Conservation (phyloP, 2,113 vertebrate species). For the Dromaius novaehollandiae region DNA sequence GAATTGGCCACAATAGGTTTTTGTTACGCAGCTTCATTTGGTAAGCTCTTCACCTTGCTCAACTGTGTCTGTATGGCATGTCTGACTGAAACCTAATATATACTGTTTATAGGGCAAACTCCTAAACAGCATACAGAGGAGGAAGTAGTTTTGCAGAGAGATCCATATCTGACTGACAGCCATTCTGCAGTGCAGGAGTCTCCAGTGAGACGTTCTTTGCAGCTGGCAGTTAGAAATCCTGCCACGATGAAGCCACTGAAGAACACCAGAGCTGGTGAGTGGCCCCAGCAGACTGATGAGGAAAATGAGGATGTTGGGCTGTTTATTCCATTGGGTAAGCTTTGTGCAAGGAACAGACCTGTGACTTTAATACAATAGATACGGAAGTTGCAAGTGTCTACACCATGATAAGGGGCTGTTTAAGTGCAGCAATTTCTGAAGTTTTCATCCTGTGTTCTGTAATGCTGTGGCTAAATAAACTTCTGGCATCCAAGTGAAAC, state of each 20-base stretch:
- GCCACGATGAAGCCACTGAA: not conserved
- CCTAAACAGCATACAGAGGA: not conserved
- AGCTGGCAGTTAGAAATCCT: not conserved
- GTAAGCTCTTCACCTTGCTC: not conserved
- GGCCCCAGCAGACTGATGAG: conserved; percentile 29
- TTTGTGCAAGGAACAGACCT: not conserved
- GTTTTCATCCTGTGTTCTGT: not conserved
- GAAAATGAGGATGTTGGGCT: conserved; percentile 64
- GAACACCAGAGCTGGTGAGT: conserved; percentile 1
- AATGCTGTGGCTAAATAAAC: not conserved
- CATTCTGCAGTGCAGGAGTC: not conserved
- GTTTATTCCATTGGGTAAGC: conserved; percentile 73
- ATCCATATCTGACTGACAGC: not conserved
- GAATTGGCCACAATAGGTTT: fast-evolving
- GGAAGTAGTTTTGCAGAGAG: not conserved
- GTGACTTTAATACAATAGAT: not conserved
- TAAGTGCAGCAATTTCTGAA: fast-evolving
- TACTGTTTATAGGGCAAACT: conserved; percentile 30
- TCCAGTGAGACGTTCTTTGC: not conserved
- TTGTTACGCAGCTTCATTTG: not conserved
- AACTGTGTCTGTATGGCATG: fast-evolving
- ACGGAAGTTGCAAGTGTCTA: not conserved
- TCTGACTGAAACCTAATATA: fast-evolving
- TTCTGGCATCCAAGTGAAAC: not conserved
- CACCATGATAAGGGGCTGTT: fast-evolving